Evolutionary conservation across 2,888 invertebrate species (phyloP).

Genomic region (Gryllus longicercus): DNA sequence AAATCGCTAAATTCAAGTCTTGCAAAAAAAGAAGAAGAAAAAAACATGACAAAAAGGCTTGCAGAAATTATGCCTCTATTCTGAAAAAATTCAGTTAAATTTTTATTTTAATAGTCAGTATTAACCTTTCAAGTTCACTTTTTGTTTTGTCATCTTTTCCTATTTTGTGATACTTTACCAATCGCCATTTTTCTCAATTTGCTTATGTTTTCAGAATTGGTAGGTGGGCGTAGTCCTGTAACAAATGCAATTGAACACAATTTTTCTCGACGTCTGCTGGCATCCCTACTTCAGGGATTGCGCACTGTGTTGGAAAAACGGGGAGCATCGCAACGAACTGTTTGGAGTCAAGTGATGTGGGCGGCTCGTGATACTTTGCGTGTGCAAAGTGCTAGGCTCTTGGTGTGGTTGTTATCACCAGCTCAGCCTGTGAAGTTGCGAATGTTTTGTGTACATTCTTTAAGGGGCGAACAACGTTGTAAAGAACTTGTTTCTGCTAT

Average conservation of each 20-base stretch:
- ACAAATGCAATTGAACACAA: constrained; percentile 46
- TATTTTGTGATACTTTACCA: no score
- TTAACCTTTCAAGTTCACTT: no score
- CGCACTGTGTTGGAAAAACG: constrained; percentile 44
- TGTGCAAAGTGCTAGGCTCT: constrained; percentile 49
- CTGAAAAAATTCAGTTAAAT: no score
- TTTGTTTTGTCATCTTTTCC: no score
- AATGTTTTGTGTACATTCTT: constrained; percentile 48
- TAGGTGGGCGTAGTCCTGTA: constrained; percentile 42
- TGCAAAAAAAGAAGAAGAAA: no score
- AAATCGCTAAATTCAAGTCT: no score
- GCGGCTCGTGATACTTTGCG: constrained; percentile 45
- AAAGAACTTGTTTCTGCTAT: constrained; percentile 48
- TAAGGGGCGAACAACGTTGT: constrained; percentile 49
- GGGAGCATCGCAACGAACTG: constrained; percentile 38
- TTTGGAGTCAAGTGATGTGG: constrained; percentile 40
- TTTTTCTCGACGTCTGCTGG: constrained; percentile 51
- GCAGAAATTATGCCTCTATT: no score
- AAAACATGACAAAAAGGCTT: no score
- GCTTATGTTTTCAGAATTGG: constrained; percentile 30
- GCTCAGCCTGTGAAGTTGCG: constrained; percentile 48
- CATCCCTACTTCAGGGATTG: constrained; percentile 52
- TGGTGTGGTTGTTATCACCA: constrained; percentile 51
- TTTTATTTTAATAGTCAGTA: no score
- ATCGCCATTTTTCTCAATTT: neutral